Conservation (phyloP, 1,140 invertebrate species). For the Batillaria attramentaria region DNA sequence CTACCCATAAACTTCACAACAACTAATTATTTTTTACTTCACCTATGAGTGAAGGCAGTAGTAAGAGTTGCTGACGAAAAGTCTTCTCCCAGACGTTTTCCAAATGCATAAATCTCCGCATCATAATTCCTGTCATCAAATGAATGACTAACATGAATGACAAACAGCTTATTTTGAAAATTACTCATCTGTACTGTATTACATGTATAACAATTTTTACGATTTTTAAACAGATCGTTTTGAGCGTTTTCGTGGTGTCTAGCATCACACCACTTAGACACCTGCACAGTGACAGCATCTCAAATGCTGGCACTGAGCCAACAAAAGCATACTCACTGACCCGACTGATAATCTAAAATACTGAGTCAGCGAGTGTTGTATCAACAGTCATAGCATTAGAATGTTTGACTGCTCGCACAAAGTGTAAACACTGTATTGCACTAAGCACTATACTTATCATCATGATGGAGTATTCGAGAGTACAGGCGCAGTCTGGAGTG, state of each 20-base stretch:
- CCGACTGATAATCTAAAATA: neutral
- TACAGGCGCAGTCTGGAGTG: too few species aligned
- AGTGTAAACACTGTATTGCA: neutral
- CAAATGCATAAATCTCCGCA: slow-evolving; percentile 91
- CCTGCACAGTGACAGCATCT: too few species aligned
- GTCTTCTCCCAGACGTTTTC: slow-evolving; percentile 86
- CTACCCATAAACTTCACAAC: slow-evolving; percentile 23
- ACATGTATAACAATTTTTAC: neutral
- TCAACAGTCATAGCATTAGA: too few species aligned
- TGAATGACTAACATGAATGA: neutral
- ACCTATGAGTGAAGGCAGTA: slow-evolving; percentile 83
- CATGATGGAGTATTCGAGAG: neutral
- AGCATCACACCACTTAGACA: too few species aligned
- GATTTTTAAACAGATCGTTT: too few species aligned
- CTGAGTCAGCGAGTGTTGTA: neutral
- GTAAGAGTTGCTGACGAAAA: slow-evolving; percentile 82
- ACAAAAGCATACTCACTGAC: too few species aligned
- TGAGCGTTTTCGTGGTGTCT: too few species aligned
- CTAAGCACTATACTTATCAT: neutral
- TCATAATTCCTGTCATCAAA: slow-evolving; percentile 81
- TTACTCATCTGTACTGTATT: neutral
- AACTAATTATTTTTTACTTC: slow-evolving; percentile 3
- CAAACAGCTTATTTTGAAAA: neutral
- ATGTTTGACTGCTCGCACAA: too few species aligned
- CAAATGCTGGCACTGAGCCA: too few species aligned